These are phyloP conservation scores for Jaculus jaculus DNA, from an alignment of 2,113 vertebrate species.

Conservation along the genomic window DNA sequence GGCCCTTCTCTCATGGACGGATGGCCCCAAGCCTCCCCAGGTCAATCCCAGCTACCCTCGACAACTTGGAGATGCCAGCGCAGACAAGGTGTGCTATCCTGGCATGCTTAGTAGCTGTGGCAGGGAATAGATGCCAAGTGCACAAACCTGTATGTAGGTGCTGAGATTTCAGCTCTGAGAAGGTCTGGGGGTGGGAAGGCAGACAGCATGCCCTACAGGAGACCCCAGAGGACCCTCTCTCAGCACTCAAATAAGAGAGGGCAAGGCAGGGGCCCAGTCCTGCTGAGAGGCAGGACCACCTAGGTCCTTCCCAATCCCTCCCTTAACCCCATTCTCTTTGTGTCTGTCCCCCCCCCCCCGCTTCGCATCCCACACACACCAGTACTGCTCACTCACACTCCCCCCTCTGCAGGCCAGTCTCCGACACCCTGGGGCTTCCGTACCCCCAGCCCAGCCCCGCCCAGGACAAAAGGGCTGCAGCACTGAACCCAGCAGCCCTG, in stretches of 20 bases:
- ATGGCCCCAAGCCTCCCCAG: not conserved
- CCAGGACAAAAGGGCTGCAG: not conserved
- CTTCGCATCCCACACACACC: not conserved
- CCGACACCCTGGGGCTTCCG: not conserved
- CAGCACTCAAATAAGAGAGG: not conserved
- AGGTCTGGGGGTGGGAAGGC: too few species aligned
- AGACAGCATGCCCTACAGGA: not conserved
- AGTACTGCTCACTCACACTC: too few species aligned
- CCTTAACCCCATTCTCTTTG: too few species aligned
- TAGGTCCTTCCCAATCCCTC: not conserved
- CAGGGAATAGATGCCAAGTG: not conserved
- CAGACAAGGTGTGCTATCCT: not conserved
- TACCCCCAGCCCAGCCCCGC: not conserved
- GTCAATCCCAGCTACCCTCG: not conserved
- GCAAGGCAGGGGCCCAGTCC: not conserved
- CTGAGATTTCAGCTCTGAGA: not conserved
- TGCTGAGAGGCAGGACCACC: not conserved
- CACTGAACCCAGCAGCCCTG: not conserved
- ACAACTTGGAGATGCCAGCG: not conserved
- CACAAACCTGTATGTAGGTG: too few species aligned
- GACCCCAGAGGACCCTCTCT: not conserved
- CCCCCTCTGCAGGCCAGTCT: not conserved
- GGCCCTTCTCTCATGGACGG: not conserved
- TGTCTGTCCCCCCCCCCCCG: too few species aligned
- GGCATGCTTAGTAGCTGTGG: fast-evolving